phyloP scores from a whole-genome alignment of 1,140 invertebrate species.

The Anoplolepis gracilipes region DNA sequence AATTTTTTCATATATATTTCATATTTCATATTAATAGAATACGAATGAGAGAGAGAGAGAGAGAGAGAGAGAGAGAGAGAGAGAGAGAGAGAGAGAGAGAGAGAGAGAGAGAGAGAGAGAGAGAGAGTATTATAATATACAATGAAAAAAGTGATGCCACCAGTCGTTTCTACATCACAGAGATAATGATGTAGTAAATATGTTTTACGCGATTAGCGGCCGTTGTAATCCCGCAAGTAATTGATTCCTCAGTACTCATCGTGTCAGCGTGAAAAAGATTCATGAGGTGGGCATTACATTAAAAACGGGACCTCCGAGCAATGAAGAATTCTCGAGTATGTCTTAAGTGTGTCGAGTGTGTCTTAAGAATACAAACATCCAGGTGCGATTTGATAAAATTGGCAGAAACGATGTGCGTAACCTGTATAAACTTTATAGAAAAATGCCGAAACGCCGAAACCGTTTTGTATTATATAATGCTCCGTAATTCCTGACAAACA shows the following conservation, averaged over 20 bases:
- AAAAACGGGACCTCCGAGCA: slow-evolving; percentile 47
- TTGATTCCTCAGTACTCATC: slow-evolving; percentile 26
- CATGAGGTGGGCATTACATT: slow-evolving; percentile 22
- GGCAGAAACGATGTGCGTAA: slow-evolving; percentile 65
- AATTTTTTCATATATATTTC: too few relatives aligned
- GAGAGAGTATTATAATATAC: neutral
- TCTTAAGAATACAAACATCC: slow-evolving; percentile 73
- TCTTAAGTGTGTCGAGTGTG: too few relatives aligned
- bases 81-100: neutral
- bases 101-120: neutral
- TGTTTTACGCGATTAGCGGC: slow-evolving; percentile 27
- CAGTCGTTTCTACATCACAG: neutral
- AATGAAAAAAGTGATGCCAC: neutral
- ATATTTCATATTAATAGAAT: neutral
- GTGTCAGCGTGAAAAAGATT: slow-evolving; percentile 29
- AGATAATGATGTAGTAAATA: neutral
- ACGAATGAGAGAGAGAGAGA: neutral
- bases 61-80: neutral
- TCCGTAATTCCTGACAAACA: neutral
- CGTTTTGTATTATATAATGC: neutral
- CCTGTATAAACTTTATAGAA: slow-evolving; percentile 50
- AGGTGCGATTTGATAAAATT: slow-evolving; percentile 71
- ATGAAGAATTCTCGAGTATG: slow-evolving; percentile 65
- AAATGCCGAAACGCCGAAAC: neutral
- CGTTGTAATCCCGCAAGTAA: slow-evolving; percentile 36